A percentile compares a stretch with the other conserved stretches of the same genome.
These are phyloP conservation scores for Poecilia latipinna DNA, from an alignment of 2,113 vertebrate genomes.

Conservation along the genomic window DNA sequence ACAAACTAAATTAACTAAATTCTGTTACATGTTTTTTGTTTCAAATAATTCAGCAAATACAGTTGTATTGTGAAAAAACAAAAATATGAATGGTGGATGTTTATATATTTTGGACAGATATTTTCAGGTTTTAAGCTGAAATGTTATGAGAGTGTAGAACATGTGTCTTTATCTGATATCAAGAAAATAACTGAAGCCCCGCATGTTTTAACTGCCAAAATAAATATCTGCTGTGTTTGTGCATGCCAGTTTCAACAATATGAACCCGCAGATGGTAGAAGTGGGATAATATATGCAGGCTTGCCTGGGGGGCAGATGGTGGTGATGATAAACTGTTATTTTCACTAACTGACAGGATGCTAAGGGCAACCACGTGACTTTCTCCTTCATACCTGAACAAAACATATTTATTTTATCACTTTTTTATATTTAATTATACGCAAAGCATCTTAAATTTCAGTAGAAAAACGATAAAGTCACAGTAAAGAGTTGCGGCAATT, in stretches of 20 bases:
- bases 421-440: background rate
- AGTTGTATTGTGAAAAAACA: background rate
- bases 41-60: no score
- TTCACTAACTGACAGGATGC: slow-evolving; percentile 50
- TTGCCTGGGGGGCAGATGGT: slow-evolving; percentile 51
- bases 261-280: slow-evolving; percentile 49
- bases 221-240: background rate
- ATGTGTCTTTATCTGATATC: background rate
- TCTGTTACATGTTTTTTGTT: no score
- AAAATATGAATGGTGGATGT: background rate
- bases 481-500: background rate
- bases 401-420: background rate
- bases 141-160: background rate
- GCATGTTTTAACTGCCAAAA: slow-evolving; percentile 21
- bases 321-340: slow-evolving; percentile 49
- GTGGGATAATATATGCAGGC: slow-evolving; percentile 23
- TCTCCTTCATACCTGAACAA: slow-evolving; percentile 9
- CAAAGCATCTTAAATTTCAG: background rate
- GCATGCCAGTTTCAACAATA: background rate
- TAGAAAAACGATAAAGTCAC: background rate
- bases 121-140: background rate
- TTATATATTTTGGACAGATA: background rate
- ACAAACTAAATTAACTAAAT: background rate
- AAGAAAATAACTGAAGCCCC: background rate
- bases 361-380: slow-evolving; percentile 42